Base-by-base conservation (phyloP, 2,113 vertebrate genomes). In the Aegotheles bennettii region DNA sequence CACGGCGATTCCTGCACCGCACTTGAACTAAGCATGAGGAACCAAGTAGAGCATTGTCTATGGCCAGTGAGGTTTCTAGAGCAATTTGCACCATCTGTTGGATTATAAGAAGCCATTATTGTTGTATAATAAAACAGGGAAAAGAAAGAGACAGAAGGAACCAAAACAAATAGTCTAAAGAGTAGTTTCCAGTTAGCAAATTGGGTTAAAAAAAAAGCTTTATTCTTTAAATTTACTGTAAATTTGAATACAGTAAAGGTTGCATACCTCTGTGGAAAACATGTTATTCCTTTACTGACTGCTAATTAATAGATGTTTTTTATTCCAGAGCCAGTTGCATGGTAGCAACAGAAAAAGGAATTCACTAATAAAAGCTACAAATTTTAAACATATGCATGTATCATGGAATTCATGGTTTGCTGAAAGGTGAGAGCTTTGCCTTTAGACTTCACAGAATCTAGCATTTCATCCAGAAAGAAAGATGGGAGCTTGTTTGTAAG, bases 11-110 rank as follows among this genome's bases (percentile, higher is more conserved):
- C 83, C 94, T 98, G 96, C 98, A 97, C 64, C 99, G 98, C 21
- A 99, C 98, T 80, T 98, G 98, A 87, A 98, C 78, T 3, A 81
- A 95, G 88, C 97, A 98, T 6, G 97, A 97, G 65, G 98, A 91
- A 16, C 93, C 97, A 31, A 98, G 96, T 31, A 97, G 97, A 31
- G 98, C 82, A 13, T 86, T 92, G 68, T 92, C 94, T 18, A 99
- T 38, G 59, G 97, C 65, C 87, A 98, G 42, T 15, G 96, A 94
- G 31, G 97, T 83, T 87, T 95, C 92, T 47, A 94, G 73, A 60
- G 93, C 63, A 53, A 94, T 68, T 71, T 93, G 67, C 59, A 97
- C 40, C 73, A 97, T 67, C 99, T 99, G 96, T n/a, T 54, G 94
- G 78, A 68, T 90, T 48, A 75, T 67, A 40, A 92, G 54, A 90